Evolutionary conservation across 1,140 invertebrate genomes (phyloP), one percentile per base, ranked within the genome.

Genomic region (Drosophila willistoni): DNA sequence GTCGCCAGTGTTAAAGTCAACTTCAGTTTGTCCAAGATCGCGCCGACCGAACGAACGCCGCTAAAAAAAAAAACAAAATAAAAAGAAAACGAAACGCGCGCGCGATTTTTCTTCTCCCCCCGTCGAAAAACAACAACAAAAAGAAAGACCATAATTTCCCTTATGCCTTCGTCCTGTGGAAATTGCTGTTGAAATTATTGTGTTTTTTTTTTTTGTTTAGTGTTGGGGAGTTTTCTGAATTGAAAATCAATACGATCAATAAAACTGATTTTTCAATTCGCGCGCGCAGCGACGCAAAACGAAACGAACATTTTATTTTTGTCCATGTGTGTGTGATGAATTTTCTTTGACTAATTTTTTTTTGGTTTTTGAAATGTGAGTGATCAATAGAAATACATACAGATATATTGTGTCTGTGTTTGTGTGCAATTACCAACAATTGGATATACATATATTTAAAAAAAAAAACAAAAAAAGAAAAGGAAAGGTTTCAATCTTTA

Each of bases 1-100:
- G 36, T 42, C 19, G 64, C 51, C 51, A 25, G 36, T 19, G 44
- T 51, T 29, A 73, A 77, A 64, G 65, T 64, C 83, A 81, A 90
- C 86, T 90, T 90, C 77, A 90, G 86, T 90, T 90, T 90, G 85
- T 85, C 85, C 79, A 90, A 90, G 85, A 90, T 84, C 85, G 85
- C 81, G 81, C 70, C 82, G 72, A 85, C 78, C 75, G 74, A 85
- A 86, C 82, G 86, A 87, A 87, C 84, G 84, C 65, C 70, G 83
- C 70, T 60, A 73, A 71, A 29, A 29, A 29, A 29, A 29, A 29
- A 29, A 29, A 29, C 2, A 29, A 29, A 25, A 25, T 25, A 25
- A 25, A 25, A 25, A 25, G 29, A 29, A 29, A 66, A 73, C 74
- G 70, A 85, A 73, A 86, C 71, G 79, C 80, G 74, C 79, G 79